These are phyloP conservation scores for Dromococcyx pavoninus DNA, from an alignment of 2,797 vertebrate genomes.

Conservation along the genomic window DNA sequence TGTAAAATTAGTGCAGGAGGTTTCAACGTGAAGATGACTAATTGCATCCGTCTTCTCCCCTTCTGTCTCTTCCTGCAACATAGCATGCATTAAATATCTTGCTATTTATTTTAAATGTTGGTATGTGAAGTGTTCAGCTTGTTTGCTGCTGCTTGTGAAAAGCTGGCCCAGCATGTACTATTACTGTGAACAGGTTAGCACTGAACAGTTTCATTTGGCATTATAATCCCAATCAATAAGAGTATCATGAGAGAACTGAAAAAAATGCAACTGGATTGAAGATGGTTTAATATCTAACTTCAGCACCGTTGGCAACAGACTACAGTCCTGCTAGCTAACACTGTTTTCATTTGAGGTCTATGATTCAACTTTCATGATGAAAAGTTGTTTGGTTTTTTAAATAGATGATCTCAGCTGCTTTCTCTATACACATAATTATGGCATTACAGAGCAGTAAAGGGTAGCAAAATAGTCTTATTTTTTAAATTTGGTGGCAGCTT, in stretches of 20 bases:
- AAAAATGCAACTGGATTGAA: not conserved
- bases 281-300: not conserved
- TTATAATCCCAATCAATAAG: not conserved
- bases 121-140: not conserved
- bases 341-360: not conserved
- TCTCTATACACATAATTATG: not conserved
- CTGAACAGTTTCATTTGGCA: not conserved
- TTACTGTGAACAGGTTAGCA: not conserved
- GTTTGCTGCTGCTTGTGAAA: not conserved
- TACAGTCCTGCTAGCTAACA: not conserved
- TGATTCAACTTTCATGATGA: constrained; percentile 11
- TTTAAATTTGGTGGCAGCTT: not conserved
- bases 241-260: not conserved
- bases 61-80: not conserved
- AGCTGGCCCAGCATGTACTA: not conserved
- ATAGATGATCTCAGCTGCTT: not conserved
- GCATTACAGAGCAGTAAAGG: not conserved
- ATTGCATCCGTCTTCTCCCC: not conserved
- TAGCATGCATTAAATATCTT: not conserved
- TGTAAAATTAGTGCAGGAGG: not conserved
- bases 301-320: not conserved
- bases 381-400: not conserved
- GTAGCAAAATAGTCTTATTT: not conserved
- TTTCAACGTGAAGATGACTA: not conserved
- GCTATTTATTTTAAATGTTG: not conserved